Percentiles rank a stretch among this genome's conserved stretches.
Conservation (phyloP, 1,140 invertebrate genomes). For the Gerris buenoi region DNA sequence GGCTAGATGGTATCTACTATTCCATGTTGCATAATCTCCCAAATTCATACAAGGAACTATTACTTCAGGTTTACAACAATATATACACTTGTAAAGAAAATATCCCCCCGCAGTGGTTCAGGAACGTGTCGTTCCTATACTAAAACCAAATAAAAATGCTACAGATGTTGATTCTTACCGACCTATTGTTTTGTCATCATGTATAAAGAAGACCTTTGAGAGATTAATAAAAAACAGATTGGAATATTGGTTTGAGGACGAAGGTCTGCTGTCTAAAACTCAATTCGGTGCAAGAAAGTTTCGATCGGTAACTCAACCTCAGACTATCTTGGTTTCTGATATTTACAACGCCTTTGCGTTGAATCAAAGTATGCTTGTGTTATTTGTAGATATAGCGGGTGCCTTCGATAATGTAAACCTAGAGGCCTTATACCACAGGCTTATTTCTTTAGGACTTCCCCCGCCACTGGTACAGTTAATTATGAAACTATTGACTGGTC, state of each 20-base stretch:
- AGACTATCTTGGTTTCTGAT: background rate
- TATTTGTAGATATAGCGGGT: background rate
- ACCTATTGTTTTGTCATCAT: background rate
- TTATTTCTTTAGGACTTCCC: background rate
- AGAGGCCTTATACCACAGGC: background rate
- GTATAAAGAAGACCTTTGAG: background rate
- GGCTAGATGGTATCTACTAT: background rate
- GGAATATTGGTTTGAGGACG: background rate
- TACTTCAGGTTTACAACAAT: background rate
- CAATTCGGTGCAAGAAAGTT: background rate
- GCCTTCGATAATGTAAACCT: background rate
- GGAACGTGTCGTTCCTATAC: background rate
- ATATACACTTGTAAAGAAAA: background rate
- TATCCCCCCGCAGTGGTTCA: background rate
- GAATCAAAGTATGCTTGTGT: background rate
- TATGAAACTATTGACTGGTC: background rate
- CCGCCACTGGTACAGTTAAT: background rate
- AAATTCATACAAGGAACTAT: background rate
- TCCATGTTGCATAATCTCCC: background rate
- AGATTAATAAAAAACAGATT: background rate
- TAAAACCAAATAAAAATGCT: background rate
- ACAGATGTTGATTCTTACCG: background rate
- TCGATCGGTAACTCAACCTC: background rate
- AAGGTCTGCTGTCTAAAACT: background rate
- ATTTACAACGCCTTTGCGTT: background rate